Evolutionary conservation across 2,888 invertebrate genomes (phyloP), one percentile per base, ranked within the genome.

Genomic region (Parascotia fuliginaria): DNA sequence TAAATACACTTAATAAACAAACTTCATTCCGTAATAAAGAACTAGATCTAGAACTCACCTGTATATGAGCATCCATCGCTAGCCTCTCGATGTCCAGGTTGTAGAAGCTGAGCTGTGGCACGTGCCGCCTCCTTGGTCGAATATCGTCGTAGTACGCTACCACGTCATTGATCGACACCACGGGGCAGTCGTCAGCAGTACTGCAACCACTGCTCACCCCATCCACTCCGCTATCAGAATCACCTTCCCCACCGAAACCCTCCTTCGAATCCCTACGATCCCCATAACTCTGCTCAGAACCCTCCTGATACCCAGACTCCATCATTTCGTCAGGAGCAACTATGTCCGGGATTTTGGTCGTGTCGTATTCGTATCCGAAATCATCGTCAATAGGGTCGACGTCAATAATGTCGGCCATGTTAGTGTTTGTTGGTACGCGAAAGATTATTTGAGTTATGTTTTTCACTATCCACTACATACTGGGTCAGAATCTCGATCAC

Each of bases 191-290:
- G 50, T 94, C 94, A 31, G 87, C 93, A 29, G 93, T 86, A 70
- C 93, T 93, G 66, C 94, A 93, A 6, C 93, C 93, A 65, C 91
- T 91, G 80, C 93, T 93, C 46, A 93, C 92, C 43, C 94, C 94
- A 47, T 93, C 93, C 69, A 94, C 93, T 37, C 93, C 93, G 62
- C 92, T 89, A 66, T 93, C 94, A 37, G 89, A 89, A 60, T 91
- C 92, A 9, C 87, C 87, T 47, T 91, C 90, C 11, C 89, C 88
- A 2, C 89, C 85, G 48, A 87, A 89, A 1, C 89, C 89, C 59
- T 89, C 90, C 68, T 90, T 90, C 2, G 89, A 89, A 57, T 90
- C 90, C 58, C 91, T 73, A 58, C 91, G 69, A 15, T 91, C 91
- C 47, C 91, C 90, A 47, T 79, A 91, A 54, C 91, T 91, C 67